These are phyloP conservation scores for Drosophila niveifrons DNA, from an alignment of 2,888 invertebrate genomes.

Conservation along the genomic window DNA sequence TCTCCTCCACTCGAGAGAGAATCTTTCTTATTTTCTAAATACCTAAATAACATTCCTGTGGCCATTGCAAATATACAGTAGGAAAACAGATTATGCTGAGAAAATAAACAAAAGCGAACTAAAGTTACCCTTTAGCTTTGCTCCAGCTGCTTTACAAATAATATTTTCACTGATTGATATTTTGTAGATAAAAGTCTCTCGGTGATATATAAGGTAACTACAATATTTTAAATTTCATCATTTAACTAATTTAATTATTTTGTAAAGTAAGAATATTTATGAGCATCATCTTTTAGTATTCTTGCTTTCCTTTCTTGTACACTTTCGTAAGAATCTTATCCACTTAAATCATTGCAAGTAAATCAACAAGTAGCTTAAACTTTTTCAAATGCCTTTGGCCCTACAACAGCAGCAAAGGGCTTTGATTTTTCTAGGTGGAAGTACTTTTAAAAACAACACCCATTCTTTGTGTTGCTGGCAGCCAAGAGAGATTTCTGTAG, in stretches of 20 bases:
- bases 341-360: neutral
- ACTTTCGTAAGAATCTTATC: no score
- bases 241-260: no score
- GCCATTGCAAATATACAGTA: neutral
- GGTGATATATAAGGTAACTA: no score
- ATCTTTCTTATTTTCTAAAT: constrained; percentile 13
- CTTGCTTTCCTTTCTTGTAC: no score
- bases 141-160: no score
- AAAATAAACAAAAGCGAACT: neutral
- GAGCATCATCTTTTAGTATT: neutral
- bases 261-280: no score
- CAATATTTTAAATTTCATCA: no score
- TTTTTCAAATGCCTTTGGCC: neutral
- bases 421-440: constrained; percentile 1
- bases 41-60: constrained; percentile 17
- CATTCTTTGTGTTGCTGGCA: constrained; percentile 15
- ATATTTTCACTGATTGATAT: neutral
- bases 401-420: neutral
- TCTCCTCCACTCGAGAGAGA: neutral
- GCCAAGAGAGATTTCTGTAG: constrained; percentile 7
- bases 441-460: constrained; percentile 14
- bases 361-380: constrained; percentile 6
- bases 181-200: no score
- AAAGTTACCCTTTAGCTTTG: neutral
- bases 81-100: neutral